Conservation (phyloP, 2,113 vertebrate genomes). For the Pan paniscus region DNA sequence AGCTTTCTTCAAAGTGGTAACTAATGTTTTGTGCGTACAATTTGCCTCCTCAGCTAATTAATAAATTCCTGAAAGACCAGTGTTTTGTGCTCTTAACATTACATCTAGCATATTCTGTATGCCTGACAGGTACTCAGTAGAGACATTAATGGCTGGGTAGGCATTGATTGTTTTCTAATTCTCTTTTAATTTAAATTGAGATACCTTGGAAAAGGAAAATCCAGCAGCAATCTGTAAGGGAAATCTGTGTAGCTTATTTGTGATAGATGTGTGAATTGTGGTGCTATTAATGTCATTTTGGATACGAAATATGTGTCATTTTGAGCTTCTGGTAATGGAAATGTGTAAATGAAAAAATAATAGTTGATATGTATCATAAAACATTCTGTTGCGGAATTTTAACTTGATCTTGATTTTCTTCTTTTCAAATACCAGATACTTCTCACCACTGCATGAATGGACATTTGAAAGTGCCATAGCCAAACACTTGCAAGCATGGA, state of each 20-base stretch:
- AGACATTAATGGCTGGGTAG: not conserved
- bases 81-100: not conserved
- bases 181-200: not conserved
- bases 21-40: not conserved
- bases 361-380: not conserved
- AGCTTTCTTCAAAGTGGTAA: not conserved
- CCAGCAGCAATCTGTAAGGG: not conserved
- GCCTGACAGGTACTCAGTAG: not conserved
- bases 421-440: conserved; percentile 74
- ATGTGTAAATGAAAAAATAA: not conserved
- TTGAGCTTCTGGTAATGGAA: not conserved
- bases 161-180: not conserved
- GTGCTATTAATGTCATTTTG: not conserved
- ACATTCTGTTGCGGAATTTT: not conserved
- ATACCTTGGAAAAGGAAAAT: not conserved
- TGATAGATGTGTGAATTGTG: not conserved
- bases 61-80: not conserved
- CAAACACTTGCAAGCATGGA: conserved; percentile 86
- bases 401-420: conserved; percentile 40
- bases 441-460: conserved; percentile 75
- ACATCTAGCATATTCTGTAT: not conserved
- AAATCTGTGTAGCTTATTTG: not conserved
- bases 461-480: conserved; percentile 70
- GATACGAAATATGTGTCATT: not conserved
- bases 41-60: not conserved